phyloP scores from a whole-genome alignment of 1,140 invertebrate species.

The Epicauta chinensis region DNA sequence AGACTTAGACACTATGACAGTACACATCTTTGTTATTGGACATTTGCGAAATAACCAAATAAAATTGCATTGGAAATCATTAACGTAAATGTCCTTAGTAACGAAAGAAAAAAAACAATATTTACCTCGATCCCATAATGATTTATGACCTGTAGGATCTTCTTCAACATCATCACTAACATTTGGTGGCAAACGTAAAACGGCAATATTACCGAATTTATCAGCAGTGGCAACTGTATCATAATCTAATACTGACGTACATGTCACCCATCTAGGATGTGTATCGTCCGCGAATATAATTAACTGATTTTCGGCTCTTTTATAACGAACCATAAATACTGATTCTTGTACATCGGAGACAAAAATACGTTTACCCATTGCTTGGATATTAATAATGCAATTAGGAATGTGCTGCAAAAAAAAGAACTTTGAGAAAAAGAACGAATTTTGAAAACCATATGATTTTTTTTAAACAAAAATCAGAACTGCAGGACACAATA shows the following conservation, averaged over 20 bases:
- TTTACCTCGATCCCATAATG: constrained; percentile 89
- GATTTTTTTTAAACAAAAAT: constrained; percentile 13
- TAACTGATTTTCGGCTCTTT: constrained; percentile 92
- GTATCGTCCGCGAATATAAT: constrained; percentile 99
- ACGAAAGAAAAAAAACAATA: neutral
- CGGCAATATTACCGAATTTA: constrained; percentile 96
- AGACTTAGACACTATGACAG: constrained; percentile 11
- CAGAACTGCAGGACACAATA: constrained; percentile 36
- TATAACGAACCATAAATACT: constrained; percentile 94
- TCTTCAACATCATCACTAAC: constrained; percentile 97
- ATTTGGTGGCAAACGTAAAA: constrained; percentile 83
- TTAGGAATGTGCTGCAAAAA: constrained; percentile 83
- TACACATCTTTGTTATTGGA: constrained; percentile 2
- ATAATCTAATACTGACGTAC: constrained; percentile 90
- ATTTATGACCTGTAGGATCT: constrained; percentile 97
- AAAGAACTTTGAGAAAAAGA: constrained; percentile 9
- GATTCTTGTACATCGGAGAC: constrained; percentile 97
- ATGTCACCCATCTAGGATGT: constrained; percentile 92
- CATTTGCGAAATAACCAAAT: constrained; percentile 8
- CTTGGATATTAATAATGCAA: constrained; percentile 87
- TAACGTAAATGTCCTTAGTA: constrained; percentile 7
- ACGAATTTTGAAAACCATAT: neutral
- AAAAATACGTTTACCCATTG: constrained; percentile 88
- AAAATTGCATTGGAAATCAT: constrained; percentile 7
- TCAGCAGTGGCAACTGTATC: constrained; percentile 94